Evolutionary conservation across 2,888 invertebrate genomes (phyloP), one percentile per base, ranked within the genome.

Genomic region (Aquatica leii): DNA sequence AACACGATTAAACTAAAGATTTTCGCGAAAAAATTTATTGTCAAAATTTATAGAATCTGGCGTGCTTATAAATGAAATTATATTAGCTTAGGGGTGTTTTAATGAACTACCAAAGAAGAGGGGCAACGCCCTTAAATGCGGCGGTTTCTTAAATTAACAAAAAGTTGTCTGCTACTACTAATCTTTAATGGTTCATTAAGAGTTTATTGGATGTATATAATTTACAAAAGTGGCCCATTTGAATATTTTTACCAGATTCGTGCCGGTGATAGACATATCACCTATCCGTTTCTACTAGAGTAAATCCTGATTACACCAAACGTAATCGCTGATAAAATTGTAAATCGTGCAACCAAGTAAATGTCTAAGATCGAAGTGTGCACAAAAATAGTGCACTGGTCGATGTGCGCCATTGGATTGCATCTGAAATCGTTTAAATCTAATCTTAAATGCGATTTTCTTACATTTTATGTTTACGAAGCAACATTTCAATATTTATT

Each of bases 231-330:
- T 24, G 24, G 24, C 24, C 24, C 2, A 24, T 24, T 24, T 24
- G 24, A 24, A 24, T 24, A 24, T 24, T 24, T 24, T 24, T 24
- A 24, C 24, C 24, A 6, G 24, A 24, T 24, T 6, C 6, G 70
- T 67, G 69, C 63, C 65, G 50, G 64, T 68, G 71, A 72, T 73
- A 69, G 71, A 68, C 70, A 68, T 67, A 71, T 71, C 73, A 71
- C 71, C 73, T 73, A 72, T 72, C 69, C 68, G 68, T 72, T 73
- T 73, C 73, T 69, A 71, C 70, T 71, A 69, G 69, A 72, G 71
- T 68, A 71, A 59, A 59, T 72, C 68, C 71, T 72, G 73, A 73
- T 73, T 73, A 71, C 70, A 70, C 66, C 66, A 67, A 59, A 64
- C 67, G 67, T 68, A 72, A 70, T 72, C 73, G 71, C 67, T 71